Evolutionary conservation across 1,140 invertebrate species (phyloP).

Genomic region (Pentalonia nigronervosa): DNA sequence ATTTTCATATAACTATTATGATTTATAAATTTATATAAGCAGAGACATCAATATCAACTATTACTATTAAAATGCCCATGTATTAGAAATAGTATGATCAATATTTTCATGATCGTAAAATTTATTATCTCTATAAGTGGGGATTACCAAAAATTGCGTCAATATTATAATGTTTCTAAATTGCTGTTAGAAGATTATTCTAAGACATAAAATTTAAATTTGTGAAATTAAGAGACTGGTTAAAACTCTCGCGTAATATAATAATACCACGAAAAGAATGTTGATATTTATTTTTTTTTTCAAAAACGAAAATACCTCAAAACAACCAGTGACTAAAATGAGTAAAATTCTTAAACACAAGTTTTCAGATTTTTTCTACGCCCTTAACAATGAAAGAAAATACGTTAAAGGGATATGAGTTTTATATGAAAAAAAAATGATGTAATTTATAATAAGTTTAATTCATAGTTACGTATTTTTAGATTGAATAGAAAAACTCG

Average conservation of each 20-base stretch:
- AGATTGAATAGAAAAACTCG: constrained; percentile 35
- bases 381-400: not conserved
- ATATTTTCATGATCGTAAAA: no score
- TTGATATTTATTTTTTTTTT: not conserved
- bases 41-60: no score
- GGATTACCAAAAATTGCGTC: not conserved
- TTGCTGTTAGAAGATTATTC: not conserved
- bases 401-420: not conserved
- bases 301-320: not conserved
- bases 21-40: no score
- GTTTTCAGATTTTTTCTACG: not conserved
- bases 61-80: no score
- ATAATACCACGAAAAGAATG: not conserved
- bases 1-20: no score
- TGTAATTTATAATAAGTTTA: constrained; percentile 40
- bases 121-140: not conserved
- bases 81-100: no score
- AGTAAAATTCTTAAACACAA: not conserved
- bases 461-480: constrained; percentile 15
- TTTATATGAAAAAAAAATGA: constrained; percentile 3
- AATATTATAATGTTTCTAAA: not conserved
- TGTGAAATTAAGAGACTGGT: not conserved
- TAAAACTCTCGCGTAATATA: not conserved
- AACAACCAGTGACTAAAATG: constrained; percentile 6
- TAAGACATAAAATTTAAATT: not conserved